Evolutionary conservation across 1,140 invertebrate genomes (phyloP).

Genomic region (Ceratosolen solmsi): DNA sequence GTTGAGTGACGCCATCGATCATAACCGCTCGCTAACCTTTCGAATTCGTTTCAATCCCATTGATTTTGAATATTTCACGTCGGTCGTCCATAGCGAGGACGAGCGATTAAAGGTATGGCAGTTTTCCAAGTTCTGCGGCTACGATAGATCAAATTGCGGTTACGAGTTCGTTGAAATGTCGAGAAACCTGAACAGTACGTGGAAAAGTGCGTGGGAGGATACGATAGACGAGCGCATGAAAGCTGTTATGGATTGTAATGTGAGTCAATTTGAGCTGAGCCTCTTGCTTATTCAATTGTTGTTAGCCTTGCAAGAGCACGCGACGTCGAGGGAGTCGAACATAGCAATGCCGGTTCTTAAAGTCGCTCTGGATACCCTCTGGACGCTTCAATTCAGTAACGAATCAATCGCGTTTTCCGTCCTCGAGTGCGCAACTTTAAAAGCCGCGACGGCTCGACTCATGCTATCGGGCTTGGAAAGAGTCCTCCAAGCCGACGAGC

Average conservation of each 20-base stretch:
- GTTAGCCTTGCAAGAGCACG: slow-evolving; percentile 75
- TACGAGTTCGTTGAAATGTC: slow-evolving; percentile 18
- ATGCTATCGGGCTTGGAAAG: slow-evolving; percentile 76
- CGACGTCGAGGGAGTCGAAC: slow-evolving; percentile 75
- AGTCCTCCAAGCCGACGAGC: slow-evolving; percentile 75
- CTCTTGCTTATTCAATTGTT: slow-evolving; percentile 77
- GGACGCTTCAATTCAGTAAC: slow-evolving; percentile 76
- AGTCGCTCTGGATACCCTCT: slow-evolving; percentile 77
- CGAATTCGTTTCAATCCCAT: slow-evolving; percentile 77
- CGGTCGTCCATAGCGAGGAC: slow-evolving; percentile 74
- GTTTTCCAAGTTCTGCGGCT: not conserved
- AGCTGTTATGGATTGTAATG: slow-evolving; percentile 73
- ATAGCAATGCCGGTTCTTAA: slow-evolving; percentile 77
- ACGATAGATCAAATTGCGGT: slow-evolving; percentile 50
- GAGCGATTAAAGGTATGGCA: slow-evolving; percentile 61
- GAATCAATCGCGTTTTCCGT: slow-evolving; percentile 58
- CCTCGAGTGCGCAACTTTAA: slow-evolving; percentile 70
- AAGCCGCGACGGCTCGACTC: slow-evolving; percentile 76
- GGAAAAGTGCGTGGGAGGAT: slow-evolving; percentile 7
- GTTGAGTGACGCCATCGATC: slow-evolving; percentile 65
- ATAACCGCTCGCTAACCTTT: slow-evolving; percentile 72
- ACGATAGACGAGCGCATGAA: slow-evolving; percentile 73
- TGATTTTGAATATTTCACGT: slow-evolving; percentile 80
- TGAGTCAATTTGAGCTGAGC: slow-evolving; percentile 76
- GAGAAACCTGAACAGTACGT: not conserved